Evolutionary conservation across 1,140 invertebrate species (phyloP), one percentile per base, ranked within the genome.

Genomic region (Subanguina moxae): DNA sequence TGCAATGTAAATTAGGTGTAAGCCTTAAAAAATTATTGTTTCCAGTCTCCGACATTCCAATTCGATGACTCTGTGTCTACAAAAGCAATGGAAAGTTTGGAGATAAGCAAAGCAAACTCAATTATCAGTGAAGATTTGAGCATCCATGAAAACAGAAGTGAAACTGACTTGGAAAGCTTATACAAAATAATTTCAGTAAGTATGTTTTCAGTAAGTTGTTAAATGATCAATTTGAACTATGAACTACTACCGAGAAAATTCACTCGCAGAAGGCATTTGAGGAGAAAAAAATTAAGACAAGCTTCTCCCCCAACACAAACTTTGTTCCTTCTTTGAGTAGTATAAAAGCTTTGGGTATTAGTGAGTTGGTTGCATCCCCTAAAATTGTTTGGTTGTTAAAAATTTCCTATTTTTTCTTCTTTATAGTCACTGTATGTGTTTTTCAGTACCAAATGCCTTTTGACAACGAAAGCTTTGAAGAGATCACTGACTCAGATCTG

Each of bases 391-490:
- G 1, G 1, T 63, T 63, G n/a, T n/a, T n/a, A n/a, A n/a, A n/a
- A n/a, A n/a, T n/a, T n/a, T n/a, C n/a, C n/a, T n/a, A n/a, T n/a
- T n/a, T n/a, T n/a, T n/a, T n/a, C n/a, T n/a, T n/a, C n/a, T n/a
- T n/a, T n/a, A n/a, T n/a, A n/a, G n/a, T n/a, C n/a, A n/a, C n/a
- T n/a, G n/a, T n/a, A n/a, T n/a, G n/a, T n/a, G 7, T 43, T 74
- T 42, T 77, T 9, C 32, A 79, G 77, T 66, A 74, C 46, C 73
- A 74, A 74, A 74, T 74, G 73, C 73, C 73, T 21, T 74, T 74
- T 59, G 75, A 74, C 32, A 57, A 74, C 19, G 73, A 74, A 45
- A 65, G 43, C 45, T 74, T 74, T 56, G 70, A 68, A 25, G 61
- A 74, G 30, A 56, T 74, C 19, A 45, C 45, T 23, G 75, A 74